Conservation (phyloP, 1,140 invertebrate genomes). For the Drosophila suzukii region DNA sequence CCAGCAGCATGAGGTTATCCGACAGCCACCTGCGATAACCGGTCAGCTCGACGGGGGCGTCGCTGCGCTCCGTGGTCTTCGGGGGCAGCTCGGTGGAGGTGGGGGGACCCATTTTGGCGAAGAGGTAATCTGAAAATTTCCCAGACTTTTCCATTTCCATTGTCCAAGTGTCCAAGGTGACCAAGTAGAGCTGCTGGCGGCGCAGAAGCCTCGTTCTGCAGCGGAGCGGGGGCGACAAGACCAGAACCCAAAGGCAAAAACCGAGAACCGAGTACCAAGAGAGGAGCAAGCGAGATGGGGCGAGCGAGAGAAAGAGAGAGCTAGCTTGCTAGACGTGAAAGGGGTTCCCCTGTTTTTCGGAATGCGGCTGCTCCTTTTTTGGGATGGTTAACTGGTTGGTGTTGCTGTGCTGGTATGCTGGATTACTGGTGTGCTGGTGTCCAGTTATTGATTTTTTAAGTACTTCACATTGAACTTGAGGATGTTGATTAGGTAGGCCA, state of each 20-base stretch:
- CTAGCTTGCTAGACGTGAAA: not conserved
- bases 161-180: constrained; percentile 26
- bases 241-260: not conserved
- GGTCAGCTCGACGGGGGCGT: constrained; percentile 87
- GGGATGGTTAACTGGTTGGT: not conserved
- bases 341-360: constrained; percentile 5
- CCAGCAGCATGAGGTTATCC: constrained; percentile 91
- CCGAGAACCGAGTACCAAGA: not conserved
- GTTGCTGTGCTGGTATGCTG: not conserved
- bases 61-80: constrained; percentile 85
- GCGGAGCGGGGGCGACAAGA: constrained; percentile 20
- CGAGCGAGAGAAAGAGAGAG: constrained; percentile 28
- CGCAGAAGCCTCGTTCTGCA: constrained; percentile 7
- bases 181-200: not conserved
- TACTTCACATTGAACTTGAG: constrained; percentile 84
- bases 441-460: constrained; percentile 82
- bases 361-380: not conserved
- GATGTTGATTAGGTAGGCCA: constrained; percentile 84
- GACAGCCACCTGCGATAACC: constrained; percentile 88
- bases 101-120: constrained; percentile 89
- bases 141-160: constrained; percentile 86
- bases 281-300: constrained; percentile 12
- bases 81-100: constrained; percentile 87
- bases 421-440: constrained; percentile 2
- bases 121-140: constrained; percentile 90